Evolutionary conservation across 1,140 invertebrate genomes (phyloP).

Genomic region (Diuraphis noxia): DNA sequence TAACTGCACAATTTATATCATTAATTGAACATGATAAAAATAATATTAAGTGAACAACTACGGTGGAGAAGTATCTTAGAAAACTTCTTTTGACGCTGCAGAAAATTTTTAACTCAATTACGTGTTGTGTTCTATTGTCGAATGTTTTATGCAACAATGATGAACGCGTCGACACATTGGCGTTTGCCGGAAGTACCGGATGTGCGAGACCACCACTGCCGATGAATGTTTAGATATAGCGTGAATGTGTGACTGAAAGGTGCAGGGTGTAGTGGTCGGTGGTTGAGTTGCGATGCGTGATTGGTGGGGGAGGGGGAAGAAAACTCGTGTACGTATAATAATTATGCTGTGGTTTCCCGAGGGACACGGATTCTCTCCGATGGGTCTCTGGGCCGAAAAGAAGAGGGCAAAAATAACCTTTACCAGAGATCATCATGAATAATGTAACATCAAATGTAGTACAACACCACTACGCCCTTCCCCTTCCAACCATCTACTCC

Average conservation of each 20-base stretch:
- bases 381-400: constrained; percentile 47
- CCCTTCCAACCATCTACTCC: not conserved
- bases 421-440: constrained; percentile 50
- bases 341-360: constrained; percentile 48
- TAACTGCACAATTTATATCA: too few relatives aligned
- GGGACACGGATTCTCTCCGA: constrained; percentile 41
- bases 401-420: constrained; percentile 49
- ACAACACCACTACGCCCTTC: not conserved
- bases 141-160: constrained; percentile 22
- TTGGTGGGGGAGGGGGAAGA: not conserved
- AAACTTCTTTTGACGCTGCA: too few relatives aligned
- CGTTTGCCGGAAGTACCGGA: not conserved
- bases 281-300: not conserved
- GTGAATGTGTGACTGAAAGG: not conserved
- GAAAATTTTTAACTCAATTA: constrained; percentile 11
- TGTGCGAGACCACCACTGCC: not conserved
- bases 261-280: not conserved
- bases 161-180: not conserved
- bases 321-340: constrained; percentile 21
- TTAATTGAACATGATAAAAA: too few relatives aligned
- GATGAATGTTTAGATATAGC: not conserved
- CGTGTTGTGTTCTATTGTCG: not conserved
- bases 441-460: constrained; percentile 48
- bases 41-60: not conserved
- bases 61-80: not conserved